Evolutionary conservation across 2,888 invertebrate species (phyloP), one percentile per base, ranked within the genome.

Genomic region (Caenorhabditis sp.): DNA sequence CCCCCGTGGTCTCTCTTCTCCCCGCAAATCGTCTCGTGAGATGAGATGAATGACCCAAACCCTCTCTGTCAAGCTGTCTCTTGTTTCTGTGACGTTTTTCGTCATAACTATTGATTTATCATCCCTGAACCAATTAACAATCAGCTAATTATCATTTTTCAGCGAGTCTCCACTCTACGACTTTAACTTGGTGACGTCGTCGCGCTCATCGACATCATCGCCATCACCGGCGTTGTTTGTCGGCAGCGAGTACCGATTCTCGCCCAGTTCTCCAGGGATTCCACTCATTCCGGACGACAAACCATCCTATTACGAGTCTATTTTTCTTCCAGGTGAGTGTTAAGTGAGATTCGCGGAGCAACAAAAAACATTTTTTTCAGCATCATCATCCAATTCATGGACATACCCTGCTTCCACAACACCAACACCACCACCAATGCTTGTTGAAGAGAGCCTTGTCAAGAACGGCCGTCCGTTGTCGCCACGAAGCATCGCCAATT

Each of bases 401-500:
- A 47, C 49, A 75, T 31, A 58, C n/a, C 31, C 68, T n/a, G 14
- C 24, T 16, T 28, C 41, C 10, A 26, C 35, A 26, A 26, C 35
- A 26, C 26, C 49, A n/a, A 35, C 61, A 5, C 59, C 69, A 5
- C 59, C 38, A 41, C 63, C 70, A 77, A 74, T 79, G 70, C 79
- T 79, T 35, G 58, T 83, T 79, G 83, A 79, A 44, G 82, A 76
- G 51, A 66, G 44, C 10, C 38, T 54, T 8, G 54, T 56, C 51
- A 49, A 44, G 22, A 61, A 66, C n/a, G 73, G 61, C 35, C 61
- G 61, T 44, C 56, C 56, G 12, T 41, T 51, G 19, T 35, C 74
- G 0, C 47, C 68, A 4, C 47, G 68, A 14, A 83, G 73, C 49
- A 70, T 75, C 22, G 81, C 75, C 19, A 83, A 84, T 41, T 84